These are phyloP conservation scores for Thalassarche chlororhynchos DNA, from an alignment of 2,113 vertebrate genomes.

Conservation along the genomic window DNA sequence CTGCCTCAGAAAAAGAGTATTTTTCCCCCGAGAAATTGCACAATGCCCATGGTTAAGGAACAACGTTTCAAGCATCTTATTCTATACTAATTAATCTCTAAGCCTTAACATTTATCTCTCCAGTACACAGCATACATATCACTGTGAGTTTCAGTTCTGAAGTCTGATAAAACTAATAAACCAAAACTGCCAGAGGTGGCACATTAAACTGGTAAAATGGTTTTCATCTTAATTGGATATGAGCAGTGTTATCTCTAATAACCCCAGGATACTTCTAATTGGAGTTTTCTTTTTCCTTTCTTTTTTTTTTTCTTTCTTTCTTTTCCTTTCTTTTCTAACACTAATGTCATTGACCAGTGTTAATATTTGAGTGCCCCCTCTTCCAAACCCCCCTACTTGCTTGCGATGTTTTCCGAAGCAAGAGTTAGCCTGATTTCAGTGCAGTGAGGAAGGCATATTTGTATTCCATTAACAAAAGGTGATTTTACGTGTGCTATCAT, in stretches of 20 bases:
- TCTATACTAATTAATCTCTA: slow-evolving; percentile 73
- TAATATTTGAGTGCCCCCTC: slow-evolving; percentile 51
- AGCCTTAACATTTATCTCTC: slow-evolving; percentile 68
- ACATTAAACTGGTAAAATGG: slow-evolving; percentile 83
- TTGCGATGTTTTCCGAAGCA: not conserved
- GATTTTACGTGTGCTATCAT: slow-evolving; percentile 39
- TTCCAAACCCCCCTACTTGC: not conserved
- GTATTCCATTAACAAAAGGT: slow-evolving; percentile 58
- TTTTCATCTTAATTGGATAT: slow-evolving; percentile 88
- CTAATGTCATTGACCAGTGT: slow-evolving; percentile 67
- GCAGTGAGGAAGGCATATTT: not conserved
- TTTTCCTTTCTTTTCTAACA: slow-evolving; percentile 54
- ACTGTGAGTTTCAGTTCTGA: slow-evolving; percentile 75
- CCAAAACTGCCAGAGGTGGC: slow-evolving; percentile 82
- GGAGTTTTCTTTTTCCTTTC: slow-evolving; percentile 66
- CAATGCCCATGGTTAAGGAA: slow-evolving; percentile 61
- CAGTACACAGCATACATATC: slow-evolving; percentile 67
- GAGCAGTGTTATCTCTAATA: slow-evolving; percentile 82
- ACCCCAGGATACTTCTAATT: slow-evolving; percentile 86
- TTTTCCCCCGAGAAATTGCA: not conserved
- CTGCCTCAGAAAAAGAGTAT: not conserved
- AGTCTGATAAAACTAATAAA: slow-evolving; percentile 86
- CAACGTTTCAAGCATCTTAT: slow-evolving; percentile 68
- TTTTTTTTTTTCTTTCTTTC: not conserved
- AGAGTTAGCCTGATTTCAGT: slow-evolving; percentile 8